phyloP scores from a whole-genome alignment of 2,888 invertebrate species.

The Ornithoptera alexandrae region DNA sequence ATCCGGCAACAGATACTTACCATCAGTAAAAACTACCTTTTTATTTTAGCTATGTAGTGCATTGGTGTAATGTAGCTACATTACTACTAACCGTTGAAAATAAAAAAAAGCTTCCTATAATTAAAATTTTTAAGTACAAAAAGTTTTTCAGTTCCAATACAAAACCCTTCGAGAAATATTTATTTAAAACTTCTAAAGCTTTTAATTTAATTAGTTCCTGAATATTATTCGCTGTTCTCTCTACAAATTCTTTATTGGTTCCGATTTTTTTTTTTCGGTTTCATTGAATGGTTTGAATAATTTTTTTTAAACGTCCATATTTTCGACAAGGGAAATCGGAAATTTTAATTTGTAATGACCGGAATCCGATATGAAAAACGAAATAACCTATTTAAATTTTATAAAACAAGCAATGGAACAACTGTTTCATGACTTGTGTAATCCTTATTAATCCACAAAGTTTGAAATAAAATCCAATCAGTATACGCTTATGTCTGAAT shows the following conservation, averaged over 20 bases:
- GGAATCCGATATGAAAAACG: not conserved
- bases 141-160: not conserved
- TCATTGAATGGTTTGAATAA: not conserved
- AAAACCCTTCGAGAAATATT: not conserved
- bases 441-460: constrained; percentile 37
- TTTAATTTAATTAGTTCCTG: not conserved
- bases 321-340: not conserved
- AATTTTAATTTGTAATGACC: not conserved
- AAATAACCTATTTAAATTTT: constrained; percentile 2
- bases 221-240: not conserved
- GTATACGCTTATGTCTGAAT: constrained; percentile 30
- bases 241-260: not conserved
- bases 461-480: constrained; percentile 37
- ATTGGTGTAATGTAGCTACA: too few relatives aligned
- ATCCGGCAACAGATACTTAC: too few relatives aligned
- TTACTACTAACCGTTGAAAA: too few relatives aligned
- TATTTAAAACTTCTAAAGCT: not conserved
- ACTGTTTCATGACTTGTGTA: constrained; percentile 7
- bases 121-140: not conserved
- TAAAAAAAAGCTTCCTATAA: too few relatives aligned
- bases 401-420: constrained; percentile 6
- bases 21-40: too few relatives aligned
- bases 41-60: too few relatives aligned
- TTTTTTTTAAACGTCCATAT: not conserved
- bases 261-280: not conserved